Evolutionary conservation across 2,888 invertebrate genomes (phyloP).

Genomic region (Elegia similella): DNA sequence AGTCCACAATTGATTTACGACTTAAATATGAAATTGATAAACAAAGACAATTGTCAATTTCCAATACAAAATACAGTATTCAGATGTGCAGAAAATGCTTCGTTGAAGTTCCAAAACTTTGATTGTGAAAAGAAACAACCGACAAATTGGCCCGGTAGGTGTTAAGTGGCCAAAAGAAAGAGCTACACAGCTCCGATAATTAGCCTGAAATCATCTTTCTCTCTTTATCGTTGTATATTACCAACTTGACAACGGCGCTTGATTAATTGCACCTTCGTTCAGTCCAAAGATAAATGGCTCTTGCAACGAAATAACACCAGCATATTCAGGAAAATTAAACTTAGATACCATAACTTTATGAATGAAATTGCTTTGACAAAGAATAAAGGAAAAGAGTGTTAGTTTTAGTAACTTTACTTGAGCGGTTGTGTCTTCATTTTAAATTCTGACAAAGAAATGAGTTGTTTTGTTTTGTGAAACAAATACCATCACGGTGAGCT

Average conservation of each 20-base stretch:
- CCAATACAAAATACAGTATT: background rate
- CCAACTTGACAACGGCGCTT: slow-evolving; percentile 73
- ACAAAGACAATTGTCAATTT: background rate
- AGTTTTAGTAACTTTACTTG: slow-evolving; percentile 69
- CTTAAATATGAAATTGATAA: background rate
- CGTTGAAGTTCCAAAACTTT: slow-evolving; percentile 1
- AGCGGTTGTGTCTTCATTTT: slow-evolving; percentile 55
- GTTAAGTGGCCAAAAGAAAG: slow-evolving; percentile 69
- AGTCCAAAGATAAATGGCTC: slow-evolving; percentile 69
- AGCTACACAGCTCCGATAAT: slow-evolving; percentile 63
- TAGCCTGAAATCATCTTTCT: slow-evolving; percentile 76
- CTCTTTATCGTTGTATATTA: slow-evolving; percentile 68
- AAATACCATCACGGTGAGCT: slow-evolving; percentile 6
- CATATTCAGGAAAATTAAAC: slow-evolving; percentile 40
- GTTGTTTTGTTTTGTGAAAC: slow-evolving; percentile 10
- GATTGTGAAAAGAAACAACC: slow-evolving; percentile 49
- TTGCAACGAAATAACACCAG: slow-evolving; percentile 28
- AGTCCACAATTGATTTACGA: background rate
- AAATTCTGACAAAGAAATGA: slow-evolving; percentile 34
- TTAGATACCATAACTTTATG: slow-evolving; percentile 40
- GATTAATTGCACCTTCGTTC: slow-evolving; percentile 75
- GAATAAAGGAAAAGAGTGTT: slow-evolving; percentile 46
- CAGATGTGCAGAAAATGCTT: background rate
- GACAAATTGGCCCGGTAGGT: slow-evolving; percentile 63
- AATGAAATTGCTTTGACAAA: slow-evolving; percentile 35